Conservation (phyloP, 2,888 invertebrate genomes). For the Sphaerophoria rueppellii region DNA sequence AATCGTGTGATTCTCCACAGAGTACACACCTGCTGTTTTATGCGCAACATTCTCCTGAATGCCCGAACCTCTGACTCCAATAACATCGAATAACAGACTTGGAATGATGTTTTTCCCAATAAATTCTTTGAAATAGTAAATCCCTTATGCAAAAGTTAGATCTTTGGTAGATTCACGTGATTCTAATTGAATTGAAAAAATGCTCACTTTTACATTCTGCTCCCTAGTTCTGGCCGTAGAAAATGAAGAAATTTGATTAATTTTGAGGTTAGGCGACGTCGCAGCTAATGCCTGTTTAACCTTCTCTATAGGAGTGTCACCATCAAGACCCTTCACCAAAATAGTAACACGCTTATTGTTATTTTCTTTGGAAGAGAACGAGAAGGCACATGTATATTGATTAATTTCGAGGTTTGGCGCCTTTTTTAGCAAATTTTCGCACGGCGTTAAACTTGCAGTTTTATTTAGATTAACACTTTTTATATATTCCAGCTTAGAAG, state of each 20-base stretch:
- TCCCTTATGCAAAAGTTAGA: conserved; percentile 17
- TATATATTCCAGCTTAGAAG: conserved; percentile 5
- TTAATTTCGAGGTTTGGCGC: too few species aligned
- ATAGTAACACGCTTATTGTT: conserved; percentile 3
- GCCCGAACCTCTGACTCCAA: conserved; percentile 27
- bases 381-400: too few species aligned
- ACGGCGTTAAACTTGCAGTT: not conserved
- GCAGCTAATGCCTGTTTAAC: conserved; percentile 7
- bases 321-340: conserved; percentile 30
- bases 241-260: conserved; percentile 11
- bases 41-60: conserved; percentile 26
- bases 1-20: conserved; percentile 6
- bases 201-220: conserved; percentile 11
- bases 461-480: conserved; percentile 3
- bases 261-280: conserved; percentile 14
- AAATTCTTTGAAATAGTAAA: conserved; percentile 9
- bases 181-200: conserved; percentile 22
- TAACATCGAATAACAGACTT: conserved; percentile 16
- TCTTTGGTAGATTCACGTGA: conserved; percentile 21
- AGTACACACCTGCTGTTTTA: conserved; percentile 24
- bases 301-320: conserved; percentile 21
- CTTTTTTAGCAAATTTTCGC: too few species aligned
- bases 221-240: conserved; percentile 20
- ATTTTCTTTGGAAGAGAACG: not conserved
- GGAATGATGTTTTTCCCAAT: conserved; percentile 14